A percentile compares a stretch with the other conserved stretches of the same genome.
phyloP scores from a whole-genome alignment of 2,113 vertebrate species.

The Cryptomyrus ogoouensis region DNA sequence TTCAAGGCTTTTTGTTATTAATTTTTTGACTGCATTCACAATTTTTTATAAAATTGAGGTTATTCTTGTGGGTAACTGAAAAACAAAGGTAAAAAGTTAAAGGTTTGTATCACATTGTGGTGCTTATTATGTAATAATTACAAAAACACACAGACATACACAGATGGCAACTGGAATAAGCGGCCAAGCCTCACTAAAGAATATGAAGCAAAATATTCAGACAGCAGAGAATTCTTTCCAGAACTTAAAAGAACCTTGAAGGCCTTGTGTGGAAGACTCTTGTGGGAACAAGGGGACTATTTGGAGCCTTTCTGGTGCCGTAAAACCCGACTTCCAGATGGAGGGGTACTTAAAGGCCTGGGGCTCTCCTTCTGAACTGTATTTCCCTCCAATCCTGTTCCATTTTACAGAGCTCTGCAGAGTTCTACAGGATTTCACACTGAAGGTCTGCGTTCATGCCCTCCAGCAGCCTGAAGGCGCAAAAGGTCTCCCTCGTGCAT shows the following conservation, averaged over 20 bases:
- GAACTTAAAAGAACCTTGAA: neutral
- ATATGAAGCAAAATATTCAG: conserved; percentile 1
- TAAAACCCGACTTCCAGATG: conserved; percentile 7
- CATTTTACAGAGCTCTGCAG: neutral
- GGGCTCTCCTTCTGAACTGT: conserved; percentile 8
- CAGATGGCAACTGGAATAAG: neutral
- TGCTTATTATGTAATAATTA: neutral
- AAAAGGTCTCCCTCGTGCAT: neutral
- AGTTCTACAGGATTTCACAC: conserved; percentile 1
- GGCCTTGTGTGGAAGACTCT: neutral
- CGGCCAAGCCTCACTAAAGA: neutral
- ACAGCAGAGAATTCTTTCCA: neutral
- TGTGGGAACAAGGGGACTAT: neutral
- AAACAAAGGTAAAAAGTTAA: neutral
- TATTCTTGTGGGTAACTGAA: neutral
- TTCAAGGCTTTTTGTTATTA: neutral
- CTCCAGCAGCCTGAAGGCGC: conserved; percentile 6
- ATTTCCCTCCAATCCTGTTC: neutral
- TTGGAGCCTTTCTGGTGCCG: neutral
- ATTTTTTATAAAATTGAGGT: neutral
- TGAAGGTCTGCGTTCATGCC: conserved; percentile 14
- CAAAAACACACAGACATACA: neutral
- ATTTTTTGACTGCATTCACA: neutral
- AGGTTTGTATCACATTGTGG: neutral
- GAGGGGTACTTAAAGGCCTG: conserved; percentile 6